These are phyloP conservation scores for Oreotrochilus melanogaster DNA, from an alignment of 2,113 vertebrate genomes.

Conservation along the genomic window DNA sequence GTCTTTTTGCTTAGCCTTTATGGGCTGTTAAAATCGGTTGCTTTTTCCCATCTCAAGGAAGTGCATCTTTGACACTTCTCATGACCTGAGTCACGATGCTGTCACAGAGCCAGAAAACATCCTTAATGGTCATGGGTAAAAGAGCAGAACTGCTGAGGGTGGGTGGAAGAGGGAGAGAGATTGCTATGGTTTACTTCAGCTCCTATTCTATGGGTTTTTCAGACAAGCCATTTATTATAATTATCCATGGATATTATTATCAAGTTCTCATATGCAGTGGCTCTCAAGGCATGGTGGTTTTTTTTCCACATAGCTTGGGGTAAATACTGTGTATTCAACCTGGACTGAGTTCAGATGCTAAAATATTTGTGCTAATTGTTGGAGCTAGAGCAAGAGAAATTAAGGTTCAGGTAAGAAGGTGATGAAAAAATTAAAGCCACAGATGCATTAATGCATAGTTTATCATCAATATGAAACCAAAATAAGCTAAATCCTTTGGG, in stretches of 20 bases:
- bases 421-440: too few species aligned
- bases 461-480: not conserved
- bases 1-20: slow-evolving; percentile 70
- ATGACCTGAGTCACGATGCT: slow-evolving; percentile 85
- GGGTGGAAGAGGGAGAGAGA: slow-evolving; percentile 38
- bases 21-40: slow-evolving; percentile 77
- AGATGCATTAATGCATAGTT: not conserved
- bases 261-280: slow-evolving; percentile 55
- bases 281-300: slow-evolving; percentile 19
- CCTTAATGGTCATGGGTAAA: slow-evolving; percentile 75
- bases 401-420: not conserved
- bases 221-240: slow-evolving; percentile 65
- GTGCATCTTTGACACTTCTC: slow-evolving; percentile 91
- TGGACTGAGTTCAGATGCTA: not conserved
- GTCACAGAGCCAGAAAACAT: slow-evolving; percentile 81
- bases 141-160: slow-evolving; percentile 65
- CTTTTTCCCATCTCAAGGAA: slow-evolving; percentile 86
- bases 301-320: not conserved
- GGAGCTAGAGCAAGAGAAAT: not conserved
- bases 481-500: not conserved
- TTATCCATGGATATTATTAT: slow-evolving; percentile 62
- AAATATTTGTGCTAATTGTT: not conserved
- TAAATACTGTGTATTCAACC: not conserved
- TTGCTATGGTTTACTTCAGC: slow-evolving; percentile 4
- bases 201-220: slow-evolving; percentile 53